phyloP scores from a whole-genome alignment of 2,797 vertebrate species.

The Molossus alvarezi region DNA sequence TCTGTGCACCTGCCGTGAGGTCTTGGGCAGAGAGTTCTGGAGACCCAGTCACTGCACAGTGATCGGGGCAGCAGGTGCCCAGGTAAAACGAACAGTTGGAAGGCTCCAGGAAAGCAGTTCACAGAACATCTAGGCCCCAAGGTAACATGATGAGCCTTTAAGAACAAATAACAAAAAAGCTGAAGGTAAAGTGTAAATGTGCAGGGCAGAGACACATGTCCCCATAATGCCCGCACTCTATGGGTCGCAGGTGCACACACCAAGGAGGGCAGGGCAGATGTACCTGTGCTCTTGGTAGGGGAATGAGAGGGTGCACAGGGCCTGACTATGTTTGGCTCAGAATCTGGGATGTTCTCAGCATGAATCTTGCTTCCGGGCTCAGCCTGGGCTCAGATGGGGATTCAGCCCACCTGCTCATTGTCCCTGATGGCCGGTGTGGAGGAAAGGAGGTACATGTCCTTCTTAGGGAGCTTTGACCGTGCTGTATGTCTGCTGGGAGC shows the following conservation, averaged over 20 bases:
- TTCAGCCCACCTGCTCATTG: background rate
- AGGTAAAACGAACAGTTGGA: background rate
- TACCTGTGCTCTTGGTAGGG: background rate
- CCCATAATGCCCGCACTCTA: rapidly evolving
- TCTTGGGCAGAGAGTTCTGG: background rate
- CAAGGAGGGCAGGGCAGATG: background rate
- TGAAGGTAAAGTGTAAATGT: background rate
- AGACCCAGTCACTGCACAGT: background rate
- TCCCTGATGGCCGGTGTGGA: conserved; percentile 53
- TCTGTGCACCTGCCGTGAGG: background rate
- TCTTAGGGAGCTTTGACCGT: conserved; percentile 83
- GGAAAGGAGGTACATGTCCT: conserved; percentile 82
- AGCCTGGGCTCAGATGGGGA: background rate
- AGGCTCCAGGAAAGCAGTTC: background rate
- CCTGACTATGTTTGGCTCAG: background rate
- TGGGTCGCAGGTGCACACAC: no score
- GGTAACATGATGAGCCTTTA: background rate
- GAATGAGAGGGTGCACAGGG: background rate
- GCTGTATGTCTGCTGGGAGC: conserved; percentile 81
- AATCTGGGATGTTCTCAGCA: background rate
- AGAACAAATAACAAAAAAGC: conserved; percentile 9
- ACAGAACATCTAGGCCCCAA: background rate
- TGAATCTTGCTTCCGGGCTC: background rate
- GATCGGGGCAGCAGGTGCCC: background rate
- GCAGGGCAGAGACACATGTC: background rate